Evolutionary conservation across 2,797 vertebrate species (phyloP).

Genomic region (Triplophysa yarkandensis): DNA sequence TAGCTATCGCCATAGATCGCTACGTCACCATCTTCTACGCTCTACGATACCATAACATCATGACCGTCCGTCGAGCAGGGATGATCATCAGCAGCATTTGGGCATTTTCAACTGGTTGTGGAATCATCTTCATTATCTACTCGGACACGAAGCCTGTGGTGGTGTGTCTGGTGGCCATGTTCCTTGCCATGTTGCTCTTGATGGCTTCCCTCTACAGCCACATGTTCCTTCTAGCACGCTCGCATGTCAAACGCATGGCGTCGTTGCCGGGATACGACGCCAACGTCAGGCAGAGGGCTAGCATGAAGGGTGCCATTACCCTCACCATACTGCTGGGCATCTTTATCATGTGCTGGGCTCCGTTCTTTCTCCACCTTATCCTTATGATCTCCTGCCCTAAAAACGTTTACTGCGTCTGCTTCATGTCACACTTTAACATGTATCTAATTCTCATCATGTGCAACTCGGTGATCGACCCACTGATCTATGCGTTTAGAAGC

Average conservation of each 20-base stretch:
- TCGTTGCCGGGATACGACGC: constrained; percentile 82
- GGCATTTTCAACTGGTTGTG: constrained; percentile 88
- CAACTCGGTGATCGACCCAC: constrained; percentile 92
- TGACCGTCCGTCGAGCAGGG: constrained; percentile 85
- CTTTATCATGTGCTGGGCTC: constrained; percentile 96
- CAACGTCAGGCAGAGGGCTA: constrained; percentile 85
- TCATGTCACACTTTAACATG: constrained; percentile 98
- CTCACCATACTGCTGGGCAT: constrained; percentile 93
- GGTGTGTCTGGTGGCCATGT: constrained; percentile 93
- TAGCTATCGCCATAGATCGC: constrained; percentile 95
- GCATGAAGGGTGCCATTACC: constrained; percentile 91
- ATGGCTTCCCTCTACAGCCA: constrained; percentile 98
- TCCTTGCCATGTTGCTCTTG: constrained; percentile 92
- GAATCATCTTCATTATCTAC: constrained; percentile 92
- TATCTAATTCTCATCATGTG: constrained; percentile 98
- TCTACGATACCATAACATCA: constrained; percentile 94
- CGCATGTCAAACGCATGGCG: constrained; percentile 92
- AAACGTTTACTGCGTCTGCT: constrained; percentile 93
- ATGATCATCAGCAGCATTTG: constrained; percentile 89
- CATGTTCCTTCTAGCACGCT: constrained; percentile 95
- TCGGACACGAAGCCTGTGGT: constrained; percentile 89
- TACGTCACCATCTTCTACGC: constrained; percentile 98
- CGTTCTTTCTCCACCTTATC: constrained; percentile 93
- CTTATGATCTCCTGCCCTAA: constrained; percentile 95
- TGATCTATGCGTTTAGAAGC: constrained; percentile 97